A percentile compares a stretch with the other conserved stretches of the same genome.
phyloP scores from a whole-genome alignment of 2,113 vertebrate genomes.

The Turdus rufiventris region DNA sequence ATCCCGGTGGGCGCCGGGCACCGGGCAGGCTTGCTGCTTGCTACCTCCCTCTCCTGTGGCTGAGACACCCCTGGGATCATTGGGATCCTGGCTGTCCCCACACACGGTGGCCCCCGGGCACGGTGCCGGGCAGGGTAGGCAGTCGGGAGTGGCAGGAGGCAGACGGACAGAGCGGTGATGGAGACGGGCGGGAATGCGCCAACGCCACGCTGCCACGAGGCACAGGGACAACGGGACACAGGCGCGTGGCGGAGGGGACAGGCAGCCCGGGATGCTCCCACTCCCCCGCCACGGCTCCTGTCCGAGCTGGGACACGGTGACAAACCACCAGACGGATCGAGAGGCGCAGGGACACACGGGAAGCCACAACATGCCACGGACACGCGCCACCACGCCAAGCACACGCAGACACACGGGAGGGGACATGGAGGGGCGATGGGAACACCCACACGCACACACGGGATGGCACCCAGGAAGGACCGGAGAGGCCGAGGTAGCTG shows the following conservation, averaged over 20 bases:
- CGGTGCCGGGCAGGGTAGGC: not conserved
- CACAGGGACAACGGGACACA: not conserved
- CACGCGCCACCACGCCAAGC: not conserved
- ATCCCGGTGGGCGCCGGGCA: not conserved
- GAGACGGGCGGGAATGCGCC: not conserved
- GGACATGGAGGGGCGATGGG: not conserved
- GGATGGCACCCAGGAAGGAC: not conserved
- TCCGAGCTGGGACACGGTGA: not conserved
- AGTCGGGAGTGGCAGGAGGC: conserved; percentile 19
- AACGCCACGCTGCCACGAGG: not conserved
- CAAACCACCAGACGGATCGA: not conserved
- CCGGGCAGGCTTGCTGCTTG: not conserved
- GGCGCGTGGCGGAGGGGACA: not conserved
- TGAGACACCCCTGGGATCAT: not conserved
- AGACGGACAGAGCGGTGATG: conserved; percentile 7
- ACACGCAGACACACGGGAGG: not conserved
- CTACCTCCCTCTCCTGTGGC: not conserved
- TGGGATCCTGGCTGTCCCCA: not conserved
- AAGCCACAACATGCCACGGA: conserved; percentile 35
- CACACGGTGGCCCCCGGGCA: not conserved
- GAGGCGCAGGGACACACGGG: not conserved
- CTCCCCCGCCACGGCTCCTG: not conserved
- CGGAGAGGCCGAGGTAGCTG: conserved; percentile 62
- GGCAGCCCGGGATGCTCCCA: not conserved
- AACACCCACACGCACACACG: not conserved